Evolutionary conservation across 2,797 vertebrate species (phyloP), one percentile per base, ranked within the genome.

Genomic region (Ceyx erithaca): DNA sequence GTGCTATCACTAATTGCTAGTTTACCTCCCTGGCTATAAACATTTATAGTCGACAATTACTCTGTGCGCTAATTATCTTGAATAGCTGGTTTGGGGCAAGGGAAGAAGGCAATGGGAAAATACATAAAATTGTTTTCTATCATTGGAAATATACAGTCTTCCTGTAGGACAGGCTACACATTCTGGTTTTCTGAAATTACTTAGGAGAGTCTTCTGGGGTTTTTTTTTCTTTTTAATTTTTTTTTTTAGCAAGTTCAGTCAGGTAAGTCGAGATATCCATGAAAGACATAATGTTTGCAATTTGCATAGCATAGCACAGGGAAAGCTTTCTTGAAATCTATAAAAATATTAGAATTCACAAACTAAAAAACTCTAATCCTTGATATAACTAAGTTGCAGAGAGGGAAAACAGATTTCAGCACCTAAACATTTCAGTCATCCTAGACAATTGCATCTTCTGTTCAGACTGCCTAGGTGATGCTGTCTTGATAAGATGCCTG

Each of bases 1-100:
- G 81, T 87, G 62, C 54, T 94, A 46, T 82, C 66, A 83, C 30
- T 96, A 90, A 92, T 92, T 92, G 55, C 46, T 89, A 93, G 64
- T 92, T 95, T 94, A 80, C 31, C 16, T 94, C 81, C 25, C 48
- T 94, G 85, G 81, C 51, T 92, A 85, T 85, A 95, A 93, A 93
- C 73, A 84, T 82, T 80, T 87, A 80, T 63, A 87, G 41, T 78
- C 70, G 92, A 78, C 89, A 89, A 86, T 94, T 95, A 94, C 55
- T 80, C 69, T 80, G 43, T 83, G 72, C 55, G 41, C 59, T 94
- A 91, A 93, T 93, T 92, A 93, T 21, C 62, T 85, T 59, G 59
- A 95, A 89, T 83, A 89, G 76, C 46, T 91, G 63, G 51, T 95
- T 89, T 95, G 76, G 89, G 91, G 59, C 82, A 91, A 85, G 14